phyloP scores from a whole-genome alignment of 92 coral and sea anemone species.

The Montipora capitata region DNA sequence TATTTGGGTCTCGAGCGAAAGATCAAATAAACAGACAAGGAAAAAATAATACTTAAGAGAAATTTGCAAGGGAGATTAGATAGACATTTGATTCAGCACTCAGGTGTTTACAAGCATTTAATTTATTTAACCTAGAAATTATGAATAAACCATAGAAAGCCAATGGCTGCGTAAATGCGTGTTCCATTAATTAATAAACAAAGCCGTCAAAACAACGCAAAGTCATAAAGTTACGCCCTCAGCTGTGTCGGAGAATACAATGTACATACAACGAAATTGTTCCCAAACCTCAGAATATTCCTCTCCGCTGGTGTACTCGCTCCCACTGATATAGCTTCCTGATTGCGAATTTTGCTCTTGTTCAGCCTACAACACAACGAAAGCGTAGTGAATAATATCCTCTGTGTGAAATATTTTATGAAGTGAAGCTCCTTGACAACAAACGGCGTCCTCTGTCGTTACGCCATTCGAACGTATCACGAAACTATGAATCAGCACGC shows the following conservation, averaged over 20 bases:
- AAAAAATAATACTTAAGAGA: background rate
- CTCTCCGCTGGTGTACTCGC: conserved; percentile 95
- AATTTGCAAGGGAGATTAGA: background rate
- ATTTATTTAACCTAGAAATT: background rate
- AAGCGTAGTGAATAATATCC: background rate
- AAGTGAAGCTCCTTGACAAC: conserved; percentile 28
- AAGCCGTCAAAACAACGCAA: conserved; percentile 29
- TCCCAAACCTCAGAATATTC: conserved; percentile 94
- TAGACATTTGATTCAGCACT: background rate
- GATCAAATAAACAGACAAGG: background rate
- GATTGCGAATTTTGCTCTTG: conserved; percentile 88
- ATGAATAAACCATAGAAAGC: background rate
- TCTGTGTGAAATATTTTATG: conserved; percentile 13
- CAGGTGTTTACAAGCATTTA: conserved; percentile 8
- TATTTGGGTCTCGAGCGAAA: background rate
- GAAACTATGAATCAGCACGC: conserved; percentile 1
- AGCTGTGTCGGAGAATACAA: background rate
- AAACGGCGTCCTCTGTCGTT: conserved; percentile 43
- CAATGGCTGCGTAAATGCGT: background rate
- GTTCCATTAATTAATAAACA: conserved; percentile 16
- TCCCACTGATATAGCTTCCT: conserved; percentile 95
- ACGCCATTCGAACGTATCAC: conserved; percentile 36
- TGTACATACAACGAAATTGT: background rate
- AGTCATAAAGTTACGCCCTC: background rate
- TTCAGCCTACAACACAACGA: conserved; percentile 53